These are phyloP conservation scores for Heloderma charlesbogerti DNA, from an alignment of 2,113 vertebrate species.

Conservation along the genomic window DNA sequence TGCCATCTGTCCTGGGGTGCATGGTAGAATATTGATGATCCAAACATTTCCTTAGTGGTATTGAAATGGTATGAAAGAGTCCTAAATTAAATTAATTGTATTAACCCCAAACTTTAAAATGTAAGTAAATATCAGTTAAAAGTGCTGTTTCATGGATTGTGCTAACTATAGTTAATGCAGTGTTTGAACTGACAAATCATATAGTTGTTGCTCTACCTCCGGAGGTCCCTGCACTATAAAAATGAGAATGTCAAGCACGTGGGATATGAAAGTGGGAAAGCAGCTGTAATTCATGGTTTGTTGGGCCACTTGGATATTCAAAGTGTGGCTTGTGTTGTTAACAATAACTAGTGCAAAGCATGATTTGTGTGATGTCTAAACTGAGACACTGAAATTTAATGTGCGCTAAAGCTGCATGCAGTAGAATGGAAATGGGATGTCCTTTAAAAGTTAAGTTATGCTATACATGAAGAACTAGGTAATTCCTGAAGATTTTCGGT, in stretches of 20 bases:
- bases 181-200: background rate
- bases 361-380: background rate
- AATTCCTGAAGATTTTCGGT: background rate
- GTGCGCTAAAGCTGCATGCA: background rate
- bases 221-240: background rate
- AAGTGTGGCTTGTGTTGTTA: background rate
- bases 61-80: background rate
- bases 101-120: background rate
- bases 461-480: background rate
- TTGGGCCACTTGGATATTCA: background rate
- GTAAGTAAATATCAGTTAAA: background rate
- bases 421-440: background rate
- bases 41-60: background rate
- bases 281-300: background rate
- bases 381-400: background rate
- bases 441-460: background rate
- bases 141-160: background rate
- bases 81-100: background rate
- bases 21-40: background rate
- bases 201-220: background rate
- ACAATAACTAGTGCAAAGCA: background rate
- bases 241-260: background rate
- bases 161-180: background rate
- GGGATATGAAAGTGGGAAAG: background rate
- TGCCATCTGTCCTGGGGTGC: background rate